These are phyloP conservation scores for Charina bottae DNA, from an alignment of 2,113 vertebrate genomes.

Conservation along the genomic window DNA sequence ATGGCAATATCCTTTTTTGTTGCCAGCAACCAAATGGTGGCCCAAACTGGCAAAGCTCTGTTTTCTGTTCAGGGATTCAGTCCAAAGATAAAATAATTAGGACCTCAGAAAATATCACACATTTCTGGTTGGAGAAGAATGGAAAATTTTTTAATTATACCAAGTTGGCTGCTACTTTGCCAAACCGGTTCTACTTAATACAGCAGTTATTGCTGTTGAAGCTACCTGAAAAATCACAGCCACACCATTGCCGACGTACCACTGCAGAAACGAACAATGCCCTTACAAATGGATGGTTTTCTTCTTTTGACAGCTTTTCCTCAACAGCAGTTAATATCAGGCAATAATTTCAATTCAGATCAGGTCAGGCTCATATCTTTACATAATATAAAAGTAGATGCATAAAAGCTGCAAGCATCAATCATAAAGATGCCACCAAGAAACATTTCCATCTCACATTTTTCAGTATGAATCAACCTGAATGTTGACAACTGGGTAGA, in stretches of 20 bases:
- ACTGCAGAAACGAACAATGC: accelerated
- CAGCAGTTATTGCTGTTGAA: not conserved
- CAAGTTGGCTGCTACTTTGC: slow-evolving; percentile 18
- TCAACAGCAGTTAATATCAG: not conserved
- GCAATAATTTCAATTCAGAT: not conserved
- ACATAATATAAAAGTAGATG: not conserved
- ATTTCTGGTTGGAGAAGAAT: slow-evolving; percentile 29
- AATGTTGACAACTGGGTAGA: not conserved
- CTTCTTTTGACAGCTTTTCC: not conserved
- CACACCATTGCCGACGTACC: slow-evolving; percentile 19
- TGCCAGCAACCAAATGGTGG: slow-evolving; percentile 32
- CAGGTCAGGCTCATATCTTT: not conserved
- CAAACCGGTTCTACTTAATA: not conserved
- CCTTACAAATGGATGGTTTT: not conserved
- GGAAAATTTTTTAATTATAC: slow-evolving; percentile 47
- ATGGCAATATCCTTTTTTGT: not conserved
- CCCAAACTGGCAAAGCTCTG: slow-evolving; percentile 12
- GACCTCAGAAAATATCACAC: slow-evolving; percentile 27
- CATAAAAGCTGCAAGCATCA: not conserved
- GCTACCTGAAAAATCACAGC: not conserved
- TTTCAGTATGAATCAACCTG: not conserved
- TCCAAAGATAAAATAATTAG: slow-evolving; percentile 23
- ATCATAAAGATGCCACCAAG: not conserved
- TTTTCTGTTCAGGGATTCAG: slow-evolving; percentile 1
- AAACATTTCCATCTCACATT: not conserved